phyloP scores from a whole-genome alignment of 1,140 invertebrate genomes.

The Carcinoscorpius rotundicauda region DNA sequence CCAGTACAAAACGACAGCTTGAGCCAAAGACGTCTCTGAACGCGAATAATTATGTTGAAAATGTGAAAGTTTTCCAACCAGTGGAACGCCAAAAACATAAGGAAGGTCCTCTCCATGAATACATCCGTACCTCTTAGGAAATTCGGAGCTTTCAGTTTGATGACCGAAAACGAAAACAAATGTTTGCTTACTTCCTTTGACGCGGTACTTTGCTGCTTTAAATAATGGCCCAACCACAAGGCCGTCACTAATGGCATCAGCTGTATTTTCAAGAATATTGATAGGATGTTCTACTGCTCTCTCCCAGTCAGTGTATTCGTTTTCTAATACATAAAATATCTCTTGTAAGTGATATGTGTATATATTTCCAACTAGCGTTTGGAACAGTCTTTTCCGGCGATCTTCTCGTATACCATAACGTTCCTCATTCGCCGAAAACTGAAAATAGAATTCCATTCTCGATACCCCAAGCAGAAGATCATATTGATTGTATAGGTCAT shows the following conservation, averaged over 20 bases:
- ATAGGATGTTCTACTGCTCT: conserved; percentile 79
- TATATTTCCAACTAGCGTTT: conserved; percentile 70
- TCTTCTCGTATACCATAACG: conserved; percentile 83
- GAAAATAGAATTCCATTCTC: conserved; percentile 75
- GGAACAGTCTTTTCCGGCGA: conserved; percentile 74
- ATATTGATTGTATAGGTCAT: conserved; percentile 37
- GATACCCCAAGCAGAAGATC: conserved; percentile 87
- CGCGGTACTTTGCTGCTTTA: conserved; percentile 55
- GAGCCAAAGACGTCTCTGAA: conserved; percentile 73
- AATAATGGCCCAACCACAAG: conserved; percentile 83
- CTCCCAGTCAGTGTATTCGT: conserved; percentile 96
- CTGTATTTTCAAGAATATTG: conserved; percentile 78
- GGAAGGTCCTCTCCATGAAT: conserved; percentile 80
- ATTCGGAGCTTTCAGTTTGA: conserved; percentile 84
- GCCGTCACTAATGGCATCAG: conserved; percentile 85
- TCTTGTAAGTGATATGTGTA: conserved; percentile 40
- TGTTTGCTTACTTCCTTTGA: conserved; percentile 37
- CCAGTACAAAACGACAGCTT: conserved; percentile 86
- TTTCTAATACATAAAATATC: conserved; percentile 91
- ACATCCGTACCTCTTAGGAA: conserved; percentile 57
- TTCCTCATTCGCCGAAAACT: conserved; percentile 77
- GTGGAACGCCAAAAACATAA: conserved; percentile 78
- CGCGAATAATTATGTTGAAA: conserved; percentile 63
- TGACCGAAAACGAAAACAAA: conserved; percentile 88
- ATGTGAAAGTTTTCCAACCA: conserved; percentile 34